Evolutionary conservation across 2,113 vertebrate species (phyloP), one percentile per base, ranked within the genome.

Genomic region (Turdus rufiventris): DNA sequence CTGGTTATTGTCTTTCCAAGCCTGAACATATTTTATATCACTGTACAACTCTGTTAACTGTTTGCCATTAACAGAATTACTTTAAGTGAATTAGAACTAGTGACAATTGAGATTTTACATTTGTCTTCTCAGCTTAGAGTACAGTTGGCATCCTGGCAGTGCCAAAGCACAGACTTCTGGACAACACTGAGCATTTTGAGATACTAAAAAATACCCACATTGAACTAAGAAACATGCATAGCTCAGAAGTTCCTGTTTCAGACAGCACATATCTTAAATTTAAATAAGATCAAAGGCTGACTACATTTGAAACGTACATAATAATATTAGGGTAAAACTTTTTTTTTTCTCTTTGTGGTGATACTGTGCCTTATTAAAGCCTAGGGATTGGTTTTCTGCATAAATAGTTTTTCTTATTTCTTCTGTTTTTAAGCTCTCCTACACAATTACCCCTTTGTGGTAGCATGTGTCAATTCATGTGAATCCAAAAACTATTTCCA

Each of bases 271-370:
- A 89, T 78, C 87, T 93, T 71, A 77, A 73, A 94, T 94, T 94
- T 90, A 94, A 95, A 94, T 96, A 94, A 91, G 94, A 96, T 95
- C 94, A 95, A 95, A 94, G 86, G 29, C 85, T 93, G 92, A 54
- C 81, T 96, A 60, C 63, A 45, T 91, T 94, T 88, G 87, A 94
- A 95, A 95, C 16, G 21, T 88, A 84, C 90, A 81, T 96, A 89
- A 81, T 78, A 89, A 93, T 89, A 81, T 91, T 89, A 80, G 84
- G 17, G 36, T 43, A 70, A 88, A 92, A 87, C 28, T 56, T 77
- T 45, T 61, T 85, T 88, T 86, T 28, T 77, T 6, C 29, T 58
- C 47, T 75, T 74, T 92, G 77, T 93, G 77, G 70, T 93, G 50
- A 47, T 89, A 34, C 56, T 43, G 54, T 80, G 89, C 60, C 74